Evolutionary conservation across 2,888 invertebrate genomes (phyloP), one percentile per base, ranked within the genome.

Genomic region (Zonitis immaculata): DNA sequence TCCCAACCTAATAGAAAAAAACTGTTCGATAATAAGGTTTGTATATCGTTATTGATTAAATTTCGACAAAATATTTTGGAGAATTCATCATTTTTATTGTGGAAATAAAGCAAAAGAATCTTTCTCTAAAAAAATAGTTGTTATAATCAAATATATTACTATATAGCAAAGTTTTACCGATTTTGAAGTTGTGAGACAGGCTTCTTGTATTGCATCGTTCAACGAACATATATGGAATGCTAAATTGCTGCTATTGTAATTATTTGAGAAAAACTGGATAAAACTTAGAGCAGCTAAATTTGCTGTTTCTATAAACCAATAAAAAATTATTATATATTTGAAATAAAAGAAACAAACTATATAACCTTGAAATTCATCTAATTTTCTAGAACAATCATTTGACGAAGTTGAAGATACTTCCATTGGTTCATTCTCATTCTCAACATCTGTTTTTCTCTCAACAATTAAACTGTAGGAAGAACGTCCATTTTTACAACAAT

Each of bases 131-230:
- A 47, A n/a, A n/a, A n/a, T n/a, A n/a, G n/a, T n/a, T n/a, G n/a
- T n/a, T n/a, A n/a, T n/a, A n/a, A n/a, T n/a, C n/a, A n/a, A n/a
- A n/a, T n/a, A n/a, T n/a, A n/a, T n/a, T n/a, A n/a, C n/a, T n/a
- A n/a, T n/a, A n/a, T n/a, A 98, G 77, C 98, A 96, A 98, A 77
- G 98, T 99, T 74, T 82, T 99, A 20, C 87, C 96, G 49, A 96
- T 98, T 73, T 77, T 99, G 62, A 97, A 98, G 76, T 77, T 93
- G 58, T 98, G 32, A 58, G 51, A 46, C 64, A 61, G n/a, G 58
- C 53, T 49, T 56, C 43, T 7, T 48, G 39, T 27, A 67, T 58
- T 2, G 66, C 67, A 44, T 66, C 60, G 32, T 57, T 50, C 42
- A 69, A 56, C 28, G 54, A 58, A 12, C 62, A 60, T n/a, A 46